Evolutionary conservation across 2,113 vertebrate genomes (phyloP).

Genomic region (Tiliqua scincoides): DNA sequence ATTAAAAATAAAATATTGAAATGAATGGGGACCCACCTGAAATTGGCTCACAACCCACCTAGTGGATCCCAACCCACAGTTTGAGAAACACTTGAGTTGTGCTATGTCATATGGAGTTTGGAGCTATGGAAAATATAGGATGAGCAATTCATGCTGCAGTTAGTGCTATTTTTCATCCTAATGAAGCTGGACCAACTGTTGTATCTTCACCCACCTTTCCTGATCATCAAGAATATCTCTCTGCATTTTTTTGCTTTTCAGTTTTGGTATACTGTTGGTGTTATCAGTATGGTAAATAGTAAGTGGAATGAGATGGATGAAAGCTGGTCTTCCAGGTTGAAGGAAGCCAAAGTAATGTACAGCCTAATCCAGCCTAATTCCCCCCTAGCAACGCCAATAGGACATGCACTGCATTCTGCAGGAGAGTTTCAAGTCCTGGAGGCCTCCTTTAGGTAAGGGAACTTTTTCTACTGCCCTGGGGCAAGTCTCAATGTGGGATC

Average conservation of each 20-base stretch:
- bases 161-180: neutral
- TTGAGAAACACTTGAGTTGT: no score
- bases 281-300: neutral
- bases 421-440: no score
- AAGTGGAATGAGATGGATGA: neutral
- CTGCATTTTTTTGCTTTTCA: neutral
- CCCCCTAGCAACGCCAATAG: no score
- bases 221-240: neutral
- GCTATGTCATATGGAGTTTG: neutral
- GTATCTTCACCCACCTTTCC: neutral
- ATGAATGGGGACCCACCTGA: no score
- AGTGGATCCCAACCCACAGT: no score
- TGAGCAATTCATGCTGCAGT: neutral
- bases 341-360: neutral
- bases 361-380: no score
- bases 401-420: no score
- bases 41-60: no score
- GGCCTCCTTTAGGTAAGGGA: no score
- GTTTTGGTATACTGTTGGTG: neutral
- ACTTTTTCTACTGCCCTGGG: no score
- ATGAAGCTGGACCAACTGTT: neutral
- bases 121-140: neutral
- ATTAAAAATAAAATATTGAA: no score
- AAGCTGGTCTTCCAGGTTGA: neutral
- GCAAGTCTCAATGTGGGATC: no score